These are phyloP conservation scores for Sceloporus tristichus DNA, from an alignment of 2,113 vertebrate species.

Conservation along the genomic window DNA sequence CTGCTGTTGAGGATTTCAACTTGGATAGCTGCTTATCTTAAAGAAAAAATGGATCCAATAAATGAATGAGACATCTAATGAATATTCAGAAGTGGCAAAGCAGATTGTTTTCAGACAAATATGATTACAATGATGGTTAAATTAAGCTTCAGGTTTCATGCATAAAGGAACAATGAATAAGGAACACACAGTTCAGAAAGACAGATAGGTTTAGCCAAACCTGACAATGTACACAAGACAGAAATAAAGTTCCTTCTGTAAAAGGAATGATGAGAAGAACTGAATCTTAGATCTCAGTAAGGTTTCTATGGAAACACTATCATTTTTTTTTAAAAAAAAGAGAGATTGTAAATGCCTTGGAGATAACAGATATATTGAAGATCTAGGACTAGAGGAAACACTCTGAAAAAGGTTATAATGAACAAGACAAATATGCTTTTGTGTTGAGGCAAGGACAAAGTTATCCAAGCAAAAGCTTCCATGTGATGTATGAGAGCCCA, in stretches of 20 bases:
- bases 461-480: not conserved
- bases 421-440: conserved; percentile 22
- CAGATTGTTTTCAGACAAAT: conserved; percentile 78
- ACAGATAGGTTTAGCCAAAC: conserved; percentile 70
- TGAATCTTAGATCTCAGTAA: conserved; percentile 61
- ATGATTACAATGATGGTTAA: conserved; percentile 78
- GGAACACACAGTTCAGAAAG: conserved; percentile 78
- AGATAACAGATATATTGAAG: conserved; percentile 53
- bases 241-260: conserved; percentile 78
- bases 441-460: not conserved
- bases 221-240: conserved; percentile 76
- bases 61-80: conserved; percentile 76
- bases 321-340: conserved; percentile 64
- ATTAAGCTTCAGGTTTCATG: conserved; percentile 78
- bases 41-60: conserved; percentile 24
- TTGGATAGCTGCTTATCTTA: fast-evolving
- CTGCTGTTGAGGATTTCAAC: not conserved
- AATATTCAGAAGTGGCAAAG: conserved; percentile 72
- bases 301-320: conserved; percentile 81
- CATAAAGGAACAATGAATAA: conserved; percentile 76
- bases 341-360: conserved; percentile 51
- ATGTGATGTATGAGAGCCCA: not conserved
- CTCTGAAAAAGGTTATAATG: not conserved
- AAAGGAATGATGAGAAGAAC: conserved; percentile 68
- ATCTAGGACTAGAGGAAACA: conserved; percentile 61